Evolutionary conservation across 1,140 invertebrate genomes (phyloP).

Genomic region (Mylabris phalerata): DNA sequence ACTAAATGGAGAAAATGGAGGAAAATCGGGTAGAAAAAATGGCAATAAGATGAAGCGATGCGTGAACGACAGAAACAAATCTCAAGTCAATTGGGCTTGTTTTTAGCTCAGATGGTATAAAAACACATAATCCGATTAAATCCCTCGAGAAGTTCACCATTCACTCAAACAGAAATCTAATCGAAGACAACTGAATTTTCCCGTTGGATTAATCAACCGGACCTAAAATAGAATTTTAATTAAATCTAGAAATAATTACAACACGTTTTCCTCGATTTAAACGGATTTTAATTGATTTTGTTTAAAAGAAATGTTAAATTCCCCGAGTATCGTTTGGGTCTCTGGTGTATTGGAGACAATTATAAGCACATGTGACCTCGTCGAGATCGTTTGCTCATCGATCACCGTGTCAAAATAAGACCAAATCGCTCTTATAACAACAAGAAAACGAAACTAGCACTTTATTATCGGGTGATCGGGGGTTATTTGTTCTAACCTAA

Average conservation of each 20-base stretch:
- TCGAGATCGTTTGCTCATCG: slow-evolving; percentile 9
- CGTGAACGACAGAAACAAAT: slow-evolving; percentile 20
- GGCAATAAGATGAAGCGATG: slow-evolving; percentile 6
- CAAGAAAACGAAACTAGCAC: neutral
- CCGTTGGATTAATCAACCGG: slow-evolving; percentile 6
- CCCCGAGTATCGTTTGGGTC: neutral
- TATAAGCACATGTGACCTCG: slow-evolving; percentile 34
- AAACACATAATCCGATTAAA: slow-evolving; percentile 18
- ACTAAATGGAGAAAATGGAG: too few relatives aligned
- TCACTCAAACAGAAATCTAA: neutral
- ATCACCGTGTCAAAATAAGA: slow-evolving; percentile 16
- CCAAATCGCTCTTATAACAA: slow-evolving; percentile 16
- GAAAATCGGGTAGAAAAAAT: neutral
- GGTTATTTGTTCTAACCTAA: slow-evolving; percentile 1
- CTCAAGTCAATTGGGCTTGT: slow-evolving; percentile 18
- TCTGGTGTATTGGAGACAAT: slow-evolving; percentile 23
- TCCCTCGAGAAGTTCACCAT: slow-evolving; percentile 12
- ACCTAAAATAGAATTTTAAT: neutral
- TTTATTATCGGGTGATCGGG: neutral
- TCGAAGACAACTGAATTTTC: slow-evolving; percentile 12
- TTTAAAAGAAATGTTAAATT: too few relatives aligned
- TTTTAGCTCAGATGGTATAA: slow-evolving; percentile 21
- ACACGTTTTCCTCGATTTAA: too few relatives aligned
- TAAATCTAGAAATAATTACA: too few relatives aligned
- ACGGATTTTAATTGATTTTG: too few relatives aligned